Conservation (phyloP, 2,888 invertebrate genomes). For the Andricus quercusramuli region DNA sequence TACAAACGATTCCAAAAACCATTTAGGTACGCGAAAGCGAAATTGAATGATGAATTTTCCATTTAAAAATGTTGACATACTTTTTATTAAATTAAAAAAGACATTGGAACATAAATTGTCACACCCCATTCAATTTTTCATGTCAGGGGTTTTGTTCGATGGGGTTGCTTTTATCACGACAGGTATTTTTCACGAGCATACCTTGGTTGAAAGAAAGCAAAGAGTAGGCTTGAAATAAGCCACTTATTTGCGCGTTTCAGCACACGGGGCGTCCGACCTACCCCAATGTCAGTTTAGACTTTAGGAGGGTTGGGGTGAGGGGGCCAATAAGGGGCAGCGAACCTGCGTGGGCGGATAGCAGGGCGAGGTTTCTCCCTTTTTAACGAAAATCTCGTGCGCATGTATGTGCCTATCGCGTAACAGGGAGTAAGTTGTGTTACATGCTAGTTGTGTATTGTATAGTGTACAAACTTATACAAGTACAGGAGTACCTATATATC, state of each 20-base stretch:
- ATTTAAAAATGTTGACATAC: not conserved
- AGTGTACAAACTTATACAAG: not conserved
- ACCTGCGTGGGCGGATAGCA: slow-evolving; percentile 22
- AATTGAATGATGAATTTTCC: too few relatives aligned
- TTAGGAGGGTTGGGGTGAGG: not conserved
- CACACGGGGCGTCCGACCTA: slow-evolving; percentile 50
- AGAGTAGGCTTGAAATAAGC: not conserved
- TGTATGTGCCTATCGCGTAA: slow-evolving; percentile 15
- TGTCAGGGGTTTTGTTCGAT: not conserved
- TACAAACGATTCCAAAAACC: too few relatives aligned
- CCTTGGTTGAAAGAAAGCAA: not conserved
- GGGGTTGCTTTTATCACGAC: not conserved
- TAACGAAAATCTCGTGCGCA: slow-evolving; percentile 29
- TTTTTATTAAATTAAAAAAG: not conserved
- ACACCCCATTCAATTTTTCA: not conserved
- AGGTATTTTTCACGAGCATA: not conserved
- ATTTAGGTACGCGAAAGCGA: too few relatives aligned
- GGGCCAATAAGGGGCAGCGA: slow-evolving; percentile 48
- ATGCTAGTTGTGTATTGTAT: slow-evolving; percentile 3
- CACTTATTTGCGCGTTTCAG: slow-evolving; percentile 15
- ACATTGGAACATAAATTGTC: not conserved
- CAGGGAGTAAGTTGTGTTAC: slow-evolving; percentile 12
- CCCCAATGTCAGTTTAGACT: slow-evolving; percentile 54
- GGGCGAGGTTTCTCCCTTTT: slow-evolving; percentile 7
- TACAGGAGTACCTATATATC: slow-evolving; percentile 2